phyloP scores from a whole-genome alignment of 2,113 vertebrate species.

The Buteo buteo region DNA sequence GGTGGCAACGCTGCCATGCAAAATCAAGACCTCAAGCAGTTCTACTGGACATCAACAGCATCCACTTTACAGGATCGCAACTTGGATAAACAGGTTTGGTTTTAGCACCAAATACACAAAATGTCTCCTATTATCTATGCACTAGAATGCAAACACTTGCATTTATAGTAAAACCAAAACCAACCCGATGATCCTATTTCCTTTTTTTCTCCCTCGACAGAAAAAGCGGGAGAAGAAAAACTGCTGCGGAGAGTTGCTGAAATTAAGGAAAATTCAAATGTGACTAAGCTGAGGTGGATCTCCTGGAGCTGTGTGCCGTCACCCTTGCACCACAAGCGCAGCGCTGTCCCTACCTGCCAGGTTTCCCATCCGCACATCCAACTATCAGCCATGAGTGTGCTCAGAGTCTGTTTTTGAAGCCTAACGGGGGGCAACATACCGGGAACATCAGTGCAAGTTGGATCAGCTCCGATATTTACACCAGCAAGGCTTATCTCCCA shows the following conservation, averaged over 20 bases:
- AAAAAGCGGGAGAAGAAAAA: neutral
- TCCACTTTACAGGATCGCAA: neutral
- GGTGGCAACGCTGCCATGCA: neutral
- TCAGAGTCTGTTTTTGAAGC: neutral
- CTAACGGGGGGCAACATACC: neutral
- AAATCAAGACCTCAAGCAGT: accelerated
- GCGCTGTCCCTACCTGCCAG: neutral
- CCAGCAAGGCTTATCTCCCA: neutral
- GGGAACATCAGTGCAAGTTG: neutral
- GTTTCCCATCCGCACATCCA: neutral
- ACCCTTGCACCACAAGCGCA: too few relatives aligned
- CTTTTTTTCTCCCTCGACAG: accelerated
- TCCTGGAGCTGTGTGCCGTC: neutral
- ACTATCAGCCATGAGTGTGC: neutral
- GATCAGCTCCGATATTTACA: neutral
- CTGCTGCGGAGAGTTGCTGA: neutral
- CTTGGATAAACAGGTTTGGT: accelerated
- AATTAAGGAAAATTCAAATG: accelerated
- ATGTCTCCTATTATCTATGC: accelerated
- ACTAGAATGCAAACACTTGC: neutral
- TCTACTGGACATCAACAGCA: neutral
- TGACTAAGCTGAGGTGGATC: neutral
- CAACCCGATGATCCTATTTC: accelerated
- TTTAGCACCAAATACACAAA: neutral
- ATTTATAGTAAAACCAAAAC: neutral